Evolutionary conservation across 1,140 invertebrate genomes (phyloP), one percentile per base, ranked within the genome.

Genomic region (Venustaconcha ellipsiformis): DNA sequence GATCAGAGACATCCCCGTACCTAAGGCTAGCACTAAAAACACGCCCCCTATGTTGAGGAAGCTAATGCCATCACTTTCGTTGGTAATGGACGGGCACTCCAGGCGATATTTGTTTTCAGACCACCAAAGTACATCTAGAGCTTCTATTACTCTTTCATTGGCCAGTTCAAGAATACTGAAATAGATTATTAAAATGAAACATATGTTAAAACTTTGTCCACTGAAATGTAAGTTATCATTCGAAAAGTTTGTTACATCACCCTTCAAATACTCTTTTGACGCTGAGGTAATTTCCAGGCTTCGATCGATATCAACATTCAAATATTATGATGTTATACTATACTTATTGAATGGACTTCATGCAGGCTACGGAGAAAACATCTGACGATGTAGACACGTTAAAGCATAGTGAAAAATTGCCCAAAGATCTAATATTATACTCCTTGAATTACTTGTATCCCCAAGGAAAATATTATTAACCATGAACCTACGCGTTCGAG

Each of bases 11-110:
- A 88, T 72, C 1, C 79, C 86, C 1, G 85, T 83, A 0, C 87
- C 87, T 26, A 87, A 84, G 64, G 84, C 87, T 59, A 88, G 87
- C 13, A 88, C 82, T 64, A 99, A 97, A 85, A 99, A 99, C 0
- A 99, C 97, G 1, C 97, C 97, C 60, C 97, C 93, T 78, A 99
- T 99, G 87, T 99, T 99, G 81, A 97, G 93, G 79, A 99, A 98
- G 74, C 96, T 97, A 83, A 99, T 99, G 58, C 97, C 97, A 83
- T 98, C 97, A 18, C 94, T 96, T 88, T 98, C 95, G 87, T 97
- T 95, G 72, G 97, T 95, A 63, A 94, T 92, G 83, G 95, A 94
- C 60, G 96, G 95, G 88, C 98, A 99, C 37, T 93, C 78, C 82
- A 93, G 93, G 59, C 93, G 93, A 1, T 93, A 91, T 0, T 94